A percentile compares a stretch with the other conserved stretches of the same genome.
phyloP scores from a whole-genome alignment of 2,113 vertebrate genomes.

The Chloropsis cyanopogon region DNA sequence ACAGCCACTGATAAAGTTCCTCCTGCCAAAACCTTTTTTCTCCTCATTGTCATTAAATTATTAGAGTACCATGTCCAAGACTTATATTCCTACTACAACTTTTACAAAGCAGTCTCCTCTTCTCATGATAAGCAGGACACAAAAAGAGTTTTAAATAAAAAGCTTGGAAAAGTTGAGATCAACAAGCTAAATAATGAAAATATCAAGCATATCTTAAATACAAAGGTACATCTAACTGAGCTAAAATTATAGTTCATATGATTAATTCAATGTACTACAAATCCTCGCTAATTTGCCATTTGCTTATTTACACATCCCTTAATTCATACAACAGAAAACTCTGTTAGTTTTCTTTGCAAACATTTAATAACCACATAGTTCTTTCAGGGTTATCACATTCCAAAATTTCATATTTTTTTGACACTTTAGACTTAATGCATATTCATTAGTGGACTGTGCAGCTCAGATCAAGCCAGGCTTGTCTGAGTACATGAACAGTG shows the following conservation, averaged over 20 bases:
- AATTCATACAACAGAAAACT: not conserved
- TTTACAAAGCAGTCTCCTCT: not conserved
- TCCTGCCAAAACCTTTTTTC: not conserved
- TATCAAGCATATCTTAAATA: not conserved
- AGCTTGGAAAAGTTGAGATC: not conserved
- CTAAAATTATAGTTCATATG: not conserved
- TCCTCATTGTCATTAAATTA: not conserved
- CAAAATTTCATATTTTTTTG: not conserved
- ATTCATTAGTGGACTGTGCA: not conserved
- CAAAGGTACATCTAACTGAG: not conserved
- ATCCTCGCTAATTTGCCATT: not conserved
- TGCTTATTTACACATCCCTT: not conserved
- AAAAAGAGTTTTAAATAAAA: constrained; percentile 3
- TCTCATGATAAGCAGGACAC: not conserved
- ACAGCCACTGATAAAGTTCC: not conserved
- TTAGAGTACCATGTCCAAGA: not conserved
- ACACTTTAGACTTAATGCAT: not conserved
- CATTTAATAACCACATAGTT: not conserved
- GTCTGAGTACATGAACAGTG: not conserved
- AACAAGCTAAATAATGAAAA: constrained; percentile 7
- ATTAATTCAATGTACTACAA: not conserved
- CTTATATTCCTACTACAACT: not conserved
- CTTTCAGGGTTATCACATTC: not conserved
- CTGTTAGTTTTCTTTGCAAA: not conserved
- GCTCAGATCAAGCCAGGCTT: not conserved